Evolutionary conservation across 1,140 invertebrate genomes (phyloP), one percentile per base, ranked within the genome.

Genomic region (Centruroides sculpturatus): DNA sequence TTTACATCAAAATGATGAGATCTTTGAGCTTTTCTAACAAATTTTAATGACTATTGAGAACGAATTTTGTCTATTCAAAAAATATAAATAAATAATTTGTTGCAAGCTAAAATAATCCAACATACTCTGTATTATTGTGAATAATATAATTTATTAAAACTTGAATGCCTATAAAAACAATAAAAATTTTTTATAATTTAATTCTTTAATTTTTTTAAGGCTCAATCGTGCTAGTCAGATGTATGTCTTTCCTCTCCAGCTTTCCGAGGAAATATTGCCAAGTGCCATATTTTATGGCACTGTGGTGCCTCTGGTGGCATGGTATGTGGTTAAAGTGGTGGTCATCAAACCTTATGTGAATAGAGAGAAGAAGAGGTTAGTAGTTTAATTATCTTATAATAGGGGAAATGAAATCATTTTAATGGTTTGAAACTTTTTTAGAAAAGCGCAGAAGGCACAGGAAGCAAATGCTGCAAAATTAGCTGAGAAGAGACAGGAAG

Each of bases 251-350:
- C 91, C 92, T 0, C 88, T 97, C 66, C 85, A 91, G 68, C 72
- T 98, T 13, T 90, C 89, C 64, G 90, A 97, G 67, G 88, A 93
- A 69, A 77, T 97, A 5, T 76, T 91, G 62, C 88, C 92, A 3
- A 84, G 85, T 23, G 87, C 93, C 0, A 77, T 97, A 41, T 90
- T 98, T 72, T 98, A 98, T 71, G 93, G 91, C 2, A 93, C 92
- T 0, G 76, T 93, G 0, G 80, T 86, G 1, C 94, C 94, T 0
- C 54, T 94, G 3, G 75, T 93, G 49, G 80, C 83, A 0, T 93
- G 85, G 81, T 78, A 85, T 34, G 70, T 89, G 0, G 74, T 92
- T 0, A 93, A 93, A 72, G 89, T 87, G 66, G 77, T 92, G 1
- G 76, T 97, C 4, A 80, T 98, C 12, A 87, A 94, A 67, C 93